A percentile compares a stretch with the other conserved stretches of the same genome.
Evolutionary conservation across 2,888 invertebrate species (phyloP).

Genomic region (Dioctria linearis): DNA sequence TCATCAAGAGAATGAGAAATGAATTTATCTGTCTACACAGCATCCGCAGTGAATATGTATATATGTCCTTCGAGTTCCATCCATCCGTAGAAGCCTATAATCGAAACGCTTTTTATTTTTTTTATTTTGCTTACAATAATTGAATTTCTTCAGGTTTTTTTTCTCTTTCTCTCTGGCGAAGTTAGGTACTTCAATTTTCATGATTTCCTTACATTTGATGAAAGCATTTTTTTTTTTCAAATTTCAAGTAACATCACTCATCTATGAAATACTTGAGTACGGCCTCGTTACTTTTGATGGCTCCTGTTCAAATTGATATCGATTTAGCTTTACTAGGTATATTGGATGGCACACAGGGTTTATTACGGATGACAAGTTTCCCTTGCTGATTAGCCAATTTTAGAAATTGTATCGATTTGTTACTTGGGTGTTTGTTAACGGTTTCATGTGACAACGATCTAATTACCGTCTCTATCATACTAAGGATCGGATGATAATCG

Average conservation of each 20-base stretch:
- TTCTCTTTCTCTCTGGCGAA: background rate
- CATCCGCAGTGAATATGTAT: background rate
- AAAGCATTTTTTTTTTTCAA: background rate
- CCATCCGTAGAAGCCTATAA: background rate
- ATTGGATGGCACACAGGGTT: background rate
- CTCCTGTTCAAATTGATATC: background rate
- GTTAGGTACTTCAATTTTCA: background rate
- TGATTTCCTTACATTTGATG: slow-evolving; percentile 2
- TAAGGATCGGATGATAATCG: too few relatives aligned
- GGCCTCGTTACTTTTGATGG: background rate
- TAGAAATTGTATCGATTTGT: slow-evolving; percentile 29
- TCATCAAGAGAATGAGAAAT: background rate
- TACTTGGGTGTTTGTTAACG: slow-evolving; percentile 1
- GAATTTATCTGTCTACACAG: slow-evolving; percentile 22
- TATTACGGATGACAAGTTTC: background rate
- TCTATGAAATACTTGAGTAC: background rate
- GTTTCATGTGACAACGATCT: too few relatives aligned
- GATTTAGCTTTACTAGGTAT: background rate
- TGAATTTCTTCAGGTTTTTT: slow-evolving; percentile 32
- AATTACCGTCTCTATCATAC: too few relatives aligned
- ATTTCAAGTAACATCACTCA: background rate
- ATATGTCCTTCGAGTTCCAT: background rate
- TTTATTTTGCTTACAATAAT: slow-evolving; percentile 3
- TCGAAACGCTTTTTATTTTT: background rate
- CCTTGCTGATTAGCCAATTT: slow-evolving; percentile 19